A percentile compares a stretch with the other conserved stretches of the same genome.
Evolutionary conservation across 2,113 vertebrate species (phyloP).

Genomic region (Urocynchramus pylzowi): DNA sequence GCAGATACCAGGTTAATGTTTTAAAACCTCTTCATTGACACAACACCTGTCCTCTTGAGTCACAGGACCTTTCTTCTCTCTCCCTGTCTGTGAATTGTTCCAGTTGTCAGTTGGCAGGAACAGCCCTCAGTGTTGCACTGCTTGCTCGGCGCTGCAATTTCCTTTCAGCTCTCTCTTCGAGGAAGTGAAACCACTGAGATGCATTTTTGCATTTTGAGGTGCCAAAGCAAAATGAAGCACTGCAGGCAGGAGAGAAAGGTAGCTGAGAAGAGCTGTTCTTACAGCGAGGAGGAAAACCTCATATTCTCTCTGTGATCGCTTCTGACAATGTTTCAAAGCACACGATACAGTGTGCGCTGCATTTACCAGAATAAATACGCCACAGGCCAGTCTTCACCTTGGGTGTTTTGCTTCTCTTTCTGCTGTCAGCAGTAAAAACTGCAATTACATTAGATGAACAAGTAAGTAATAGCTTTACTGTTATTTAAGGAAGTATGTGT

Average conservation of each 20-base stretch:
- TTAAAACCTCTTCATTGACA: neutral
- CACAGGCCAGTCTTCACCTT: neutral
- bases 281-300: neutral
- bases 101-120: neutral
- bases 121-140: neutral
- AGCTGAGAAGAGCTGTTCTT: neutral
- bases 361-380: neutral
- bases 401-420: neutral
- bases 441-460: neutral
- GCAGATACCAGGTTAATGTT: neutral
- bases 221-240: neutral
- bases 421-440: neutral
- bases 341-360: neutral
- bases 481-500: neutral
- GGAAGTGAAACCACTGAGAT: conserved; percentile 62
- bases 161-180: conserved; percentile 15
- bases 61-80: neutral
- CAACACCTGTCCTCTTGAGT: fast-evolving
- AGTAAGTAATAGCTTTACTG: conserved; percentile 38
- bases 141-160: conserved; percentile 30
- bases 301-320: neutral
- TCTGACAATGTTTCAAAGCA: neutral
- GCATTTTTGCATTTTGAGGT: conserved; percentile 10
- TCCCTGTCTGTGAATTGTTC: neutral
- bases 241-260: neutral